Evolutionary conservation across 2,888 invertebrate genomes (phyloP), one percentile per base, ranked within the genome.

Genomic region (Epistrophe grossulariae): DNA sequence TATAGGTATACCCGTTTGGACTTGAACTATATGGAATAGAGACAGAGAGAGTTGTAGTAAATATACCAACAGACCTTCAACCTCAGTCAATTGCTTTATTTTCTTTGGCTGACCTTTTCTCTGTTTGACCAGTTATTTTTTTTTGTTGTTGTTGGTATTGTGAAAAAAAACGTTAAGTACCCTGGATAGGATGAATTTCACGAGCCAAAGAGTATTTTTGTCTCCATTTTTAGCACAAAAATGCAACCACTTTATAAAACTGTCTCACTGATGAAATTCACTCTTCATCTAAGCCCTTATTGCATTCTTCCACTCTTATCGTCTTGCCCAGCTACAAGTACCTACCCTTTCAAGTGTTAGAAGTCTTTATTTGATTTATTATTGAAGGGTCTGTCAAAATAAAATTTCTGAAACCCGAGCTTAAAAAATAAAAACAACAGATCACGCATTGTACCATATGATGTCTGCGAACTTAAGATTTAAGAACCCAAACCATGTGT

Each of bases 341-440:
- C 35, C 52, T 43, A 48, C 55, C 40, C 62, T 43, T 45, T 50
- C 17, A 52, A 52, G 19, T 28, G 31, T 31, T 15, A 28, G 24
- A 55, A 40, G 60, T 24, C 64, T 17, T 35, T 43, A 19, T 72
- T 78, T 82, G 66, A 82, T 82, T 66, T 82, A 79, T 68, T 73
- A 31, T 40, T 35, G 72, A 68, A 66, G 78, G 72, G 64, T 59
- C 50, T 59, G 50, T 77, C 57, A 35, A 76, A 48, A 57, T 72
- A 43, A 72, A 72, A 48, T 64, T 82, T 17, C 43, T 50, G 7
- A 6, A 43, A 72, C 15, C 24, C 15, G 24, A 19, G 19, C 24
- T 60, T 68, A 17, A 17, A 45, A 24, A 17, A 15, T 11, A 52
- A 60, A 8, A 50, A 28, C 4, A 17, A 24, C 28, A 55, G n/a